Conservation (phyloP, 2,888 invertebrate genomes). For the Cinara cedri region DNA sequence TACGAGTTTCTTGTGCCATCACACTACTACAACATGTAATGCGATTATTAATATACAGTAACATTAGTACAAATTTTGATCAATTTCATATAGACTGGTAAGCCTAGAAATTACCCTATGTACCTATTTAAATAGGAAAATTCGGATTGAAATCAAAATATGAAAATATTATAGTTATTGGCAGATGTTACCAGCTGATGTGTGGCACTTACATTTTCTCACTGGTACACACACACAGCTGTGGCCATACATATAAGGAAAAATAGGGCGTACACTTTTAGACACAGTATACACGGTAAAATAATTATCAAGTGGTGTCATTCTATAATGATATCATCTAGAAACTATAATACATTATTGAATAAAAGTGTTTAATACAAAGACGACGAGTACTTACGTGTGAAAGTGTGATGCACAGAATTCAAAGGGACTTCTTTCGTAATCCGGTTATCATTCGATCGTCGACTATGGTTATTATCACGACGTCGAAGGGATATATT, state of each 20-base stretch:
- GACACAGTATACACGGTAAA: not conserved
- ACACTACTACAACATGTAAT: constrained; percentile 41
- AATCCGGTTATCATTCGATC: constrained; percentile 49
- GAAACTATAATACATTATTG: not conserved
- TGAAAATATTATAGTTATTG: constrained; percentile 18
- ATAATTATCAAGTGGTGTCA: not conserved
- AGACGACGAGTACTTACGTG: constrained; percentile 42
- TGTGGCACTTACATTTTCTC: constrained; percentile 44
- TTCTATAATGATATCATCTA: not conserved
- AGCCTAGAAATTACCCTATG: not conserved
- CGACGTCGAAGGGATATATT: constrained; percentile 29
- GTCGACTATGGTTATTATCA: constrained; percentile 39
- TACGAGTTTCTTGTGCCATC: constrained; percentile 58
- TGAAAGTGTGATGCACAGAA: constrained; percentile 51
- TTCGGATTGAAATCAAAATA: not conserved
- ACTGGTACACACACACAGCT: constrained; percentile 39
- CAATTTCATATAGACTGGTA: not conserved
- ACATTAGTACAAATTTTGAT: not conserved
- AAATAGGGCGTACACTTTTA: constrained; percentile 47
- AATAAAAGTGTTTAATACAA: not conserved
- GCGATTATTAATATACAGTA: not conserved
- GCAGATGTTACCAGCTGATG: constrained; percentile 55
- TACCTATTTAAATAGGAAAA: not conserved
- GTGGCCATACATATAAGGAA: constrained; percentile 41
- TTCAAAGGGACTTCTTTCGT: constrained; percentile 46